These are phyloP conservation scores for Guaruba guarouba DNA, from an alignment of 2,113 vertebrate species.

Conservation along the genomic window DNA sequence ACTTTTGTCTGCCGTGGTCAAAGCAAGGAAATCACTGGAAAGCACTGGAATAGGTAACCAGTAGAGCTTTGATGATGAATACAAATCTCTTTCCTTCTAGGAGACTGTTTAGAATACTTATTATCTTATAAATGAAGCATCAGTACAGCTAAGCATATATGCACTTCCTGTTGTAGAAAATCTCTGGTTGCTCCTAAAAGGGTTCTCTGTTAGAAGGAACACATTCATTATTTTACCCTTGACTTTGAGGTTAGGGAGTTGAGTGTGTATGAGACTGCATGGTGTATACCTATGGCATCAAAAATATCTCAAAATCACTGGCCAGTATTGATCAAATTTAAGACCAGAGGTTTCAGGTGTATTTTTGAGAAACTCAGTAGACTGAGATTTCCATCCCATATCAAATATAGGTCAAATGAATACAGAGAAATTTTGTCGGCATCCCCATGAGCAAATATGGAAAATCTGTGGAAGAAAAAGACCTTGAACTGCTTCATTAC, in stretches of 20 bases:
- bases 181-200: neutral
- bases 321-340: neutral
- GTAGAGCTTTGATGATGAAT: neutral
- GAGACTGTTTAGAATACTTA: neutral
- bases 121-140: slow-evolving; percentile 28
- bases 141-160: neutral
- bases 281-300: neutral
- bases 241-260: neutral
- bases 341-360: neutral
- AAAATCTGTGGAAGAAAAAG: neutral
- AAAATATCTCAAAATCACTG: neutral
- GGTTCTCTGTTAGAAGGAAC: neutral
- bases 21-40: neutral
- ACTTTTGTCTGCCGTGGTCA: neutral
- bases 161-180: neutral
- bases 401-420: neutral
- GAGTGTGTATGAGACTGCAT: neutral
- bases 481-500: neutral
- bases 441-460: neutral
- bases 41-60: neutral
- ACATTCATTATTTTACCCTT: neutral
- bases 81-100: neutral
- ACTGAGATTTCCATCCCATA: neutral
- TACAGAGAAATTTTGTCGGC: neutral
- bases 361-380: neutral